Evolutionary conservation across 2,797 vertebrate species (phyloP).

Genomic region (Hippoglossus hippoglossus): DNA sequence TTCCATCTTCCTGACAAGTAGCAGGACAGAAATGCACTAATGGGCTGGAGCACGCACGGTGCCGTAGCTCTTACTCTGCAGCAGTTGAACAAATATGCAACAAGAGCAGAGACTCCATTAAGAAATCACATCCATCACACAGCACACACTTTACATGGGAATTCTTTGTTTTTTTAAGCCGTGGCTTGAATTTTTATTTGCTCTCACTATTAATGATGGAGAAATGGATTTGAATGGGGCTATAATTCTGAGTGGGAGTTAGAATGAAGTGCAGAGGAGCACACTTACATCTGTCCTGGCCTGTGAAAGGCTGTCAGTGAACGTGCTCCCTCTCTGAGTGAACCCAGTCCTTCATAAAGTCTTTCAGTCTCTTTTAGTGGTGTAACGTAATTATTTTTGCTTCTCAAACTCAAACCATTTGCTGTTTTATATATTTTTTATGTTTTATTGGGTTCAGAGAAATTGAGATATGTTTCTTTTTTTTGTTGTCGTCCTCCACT

Average conservation of each 20-base stretch:
- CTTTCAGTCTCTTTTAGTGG: not conserved
- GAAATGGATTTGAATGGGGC: constrained; percentile 41
- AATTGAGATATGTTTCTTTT: not conserved
- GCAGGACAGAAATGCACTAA: constrained; percentile 46
- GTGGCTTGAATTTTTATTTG: constrained; percentile 45
- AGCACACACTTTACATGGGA: constrained; percentile 21
- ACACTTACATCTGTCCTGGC: constrained; percentile 31
- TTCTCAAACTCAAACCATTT: not conserved
- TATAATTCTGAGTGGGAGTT: constrained; percentile 58
- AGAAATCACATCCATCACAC: constrained; percentile 67
- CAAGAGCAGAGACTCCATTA: constrained; percentile 61
- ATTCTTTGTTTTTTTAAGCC: constrained; percentile 39
- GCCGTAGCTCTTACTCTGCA: constrained; percentile 23
- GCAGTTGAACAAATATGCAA: constrained; percentile 65
- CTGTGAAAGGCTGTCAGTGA: constrained; percentile 16
- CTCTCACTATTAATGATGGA: constrained; percentile 44
- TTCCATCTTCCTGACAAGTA: constrained; percentile 43
- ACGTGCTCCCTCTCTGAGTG: constrained; percentile 6
- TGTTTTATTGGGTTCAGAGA: no score
- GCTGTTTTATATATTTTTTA: not conserved
- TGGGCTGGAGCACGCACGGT: constrained; percentile 31
- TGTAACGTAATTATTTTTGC: not conserved
- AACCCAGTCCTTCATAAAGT: constrained; percentile 19
- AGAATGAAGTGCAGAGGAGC: constrained; percentile 42
- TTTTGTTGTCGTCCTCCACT: constrained; percentile 10